Percentiles rank a stretch among this genome's conserved stretches.
phyloP scores from a whole-genome alignment of 2,888 invertebrate genomes.

The Eumerus sabulonum region DNA sequence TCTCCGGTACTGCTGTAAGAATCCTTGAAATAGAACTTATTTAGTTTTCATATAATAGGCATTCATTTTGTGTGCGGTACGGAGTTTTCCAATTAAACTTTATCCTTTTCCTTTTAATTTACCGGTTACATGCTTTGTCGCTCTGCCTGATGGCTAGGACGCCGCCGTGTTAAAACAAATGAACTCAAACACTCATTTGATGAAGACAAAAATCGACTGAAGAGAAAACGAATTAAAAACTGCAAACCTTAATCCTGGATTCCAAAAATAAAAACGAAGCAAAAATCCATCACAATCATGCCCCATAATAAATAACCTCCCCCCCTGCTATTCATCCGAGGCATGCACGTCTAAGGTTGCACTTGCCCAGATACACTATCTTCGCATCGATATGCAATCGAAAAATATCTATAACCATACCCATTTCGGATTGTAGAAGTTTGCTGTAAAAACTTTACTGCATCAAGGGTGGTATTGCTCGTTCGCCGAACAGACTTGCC shows the following conservation, averaged over 20 bases:
- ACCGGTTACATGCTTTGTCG: slow-evolving; percentile 79
- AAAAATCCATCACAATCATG: slow-evolving; percentile 41
- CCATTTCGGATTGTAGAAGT: slow-evolving; percentile 42
- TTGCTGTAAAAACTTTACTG: slow-evolving; percentile 53
- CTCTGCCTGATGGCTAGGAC: slow-evolving; percentile 69
- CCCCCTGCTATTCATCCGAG: too few relatives aligned
- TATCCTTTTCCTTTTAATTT: slow-evolving; percentile 79
- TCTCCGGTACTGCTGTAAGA: slow-evolving; percentile 48
- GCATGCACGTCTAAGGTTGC: background rate
- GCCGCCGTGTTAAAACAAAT: too few relatives aligned
- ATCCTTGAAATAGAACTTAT: slow-evolving; percentile 67
- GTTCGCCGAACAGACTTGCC: slow-evolving; percentile 6
- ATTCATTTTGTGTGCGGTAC: slow-evolving; percentile 68
- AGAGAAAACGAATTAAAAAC: background rate
- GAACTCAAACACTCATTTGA: too few relatives aligned
- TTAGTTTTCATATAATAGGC: slow-evolving; percentile 69
- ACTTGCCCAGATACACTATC: slow-evolving; percentile 23
- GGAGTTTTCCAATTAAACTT: slow-evolving; percentile 79
- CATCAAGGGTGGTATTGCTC: slow-evolving; percentile 46
- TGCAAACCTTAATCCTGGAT: background rate
- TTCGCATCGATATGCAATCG: slow-evolving; percentile 63
- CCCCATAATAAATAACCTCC: slow-evolving; percentile 59
- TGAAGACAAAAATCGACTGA: too few relatives aligned
- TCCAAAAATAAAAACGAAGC: background rate
- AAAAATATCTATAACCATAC: slow-evolving; percentile 21